Evolutionary conservation across 2,888 invertebrate genomes (phyloP), one percentile per base, ranked within the genome.

Genomic region (Aelia acuminata): DNA sequence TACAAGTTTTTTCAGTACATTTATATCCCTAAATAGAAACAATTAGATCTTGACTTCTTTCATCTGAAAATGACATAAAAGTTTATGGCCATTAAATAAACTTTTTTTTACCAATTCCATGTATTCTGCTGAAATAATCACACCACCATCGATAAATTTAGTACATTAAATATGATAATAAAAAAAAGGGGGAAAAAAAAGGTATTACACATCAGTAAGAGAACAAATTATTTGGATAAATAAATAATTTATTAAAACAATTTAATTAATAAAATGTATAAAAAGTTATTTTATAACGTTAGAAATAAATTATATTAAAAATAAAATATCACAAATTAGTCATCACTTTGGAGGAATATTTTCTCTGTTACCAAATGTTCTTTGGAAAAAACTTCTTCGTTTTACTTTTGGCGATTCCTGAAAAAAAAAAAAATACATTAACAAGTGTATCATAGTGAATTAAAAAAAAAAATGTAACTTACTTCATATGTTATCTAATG

Each of bases 351-450:
- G 89, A 18, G 89, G 89, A n/a, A 89, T 75, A 47, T 89, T 89
- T 84, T 89, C 89, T 88, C 89, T 43, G 87, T 84, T 89, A 0
- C 89, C 88, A 86, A 89, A 89, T 48, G 88, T 89, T 39, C 89
- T 89, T 48, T 87, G 87, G 70, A 89, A 89, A 35, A 89, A 88
- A 47, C 88, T 87, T 35, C 80, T 87, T 31, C 88, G 87, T 80
- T 84, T 89, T 0, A 87, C 50, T 53, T 87, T 87, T 10, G 88
- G 84, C 1, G 89, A 85, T 48, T 80, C 87, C 88, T 84, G 43
- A 35, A 70, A 57, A 70, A n/a, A 70, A 15, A 26, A 26, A 57
- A 26, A 26, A 13, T 57, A 26, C 3, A 26, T 26, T 26, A 57
- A 8, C n/a, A 57, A 15, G 15, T 26, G 3, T 26, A 57, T 26